phyloP scores from a whole-genome alignment of 2,888 invertebrate species.

The Ctena decussata region DNA sequence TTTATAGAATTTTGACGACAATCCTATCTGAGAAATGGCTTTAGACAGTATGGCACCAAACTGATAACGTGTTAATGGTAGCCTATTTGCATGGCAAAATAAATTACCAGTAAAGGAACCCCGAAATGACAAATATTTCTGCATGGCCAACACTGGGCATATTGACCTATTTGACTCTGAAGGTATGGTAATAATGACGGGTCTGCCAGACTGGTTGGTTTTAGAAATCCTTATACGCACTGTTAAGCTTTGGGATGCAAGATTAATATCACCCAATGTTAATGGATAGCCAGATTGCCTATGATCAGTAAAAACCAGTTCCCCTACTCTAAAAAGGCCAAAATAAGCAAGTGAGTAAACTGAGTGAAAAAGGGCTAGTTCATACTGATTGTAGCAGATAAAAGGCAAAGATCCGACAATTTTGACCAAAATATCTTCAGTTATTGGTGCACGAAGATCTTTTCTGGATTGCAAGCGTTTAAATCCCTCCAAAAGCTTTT shows the following conservation, averaged over 20 bases:
- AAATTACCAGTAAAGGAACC: neutral
- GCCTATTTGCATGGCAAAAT: slow-evolving; percentile 2
- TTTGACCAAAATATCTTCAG: neutral
- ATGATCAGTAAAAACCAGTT: slow-evolving; percentile 3
- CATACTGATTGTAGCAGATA: no score
- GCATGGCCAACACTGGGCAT: slow-evolving; percentile 12
- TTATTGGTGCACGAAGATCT: slow-evolving; percentile 18
- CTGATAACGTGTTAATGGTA: slow-evolving; percentile 6
- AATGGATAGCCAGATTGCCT: neutral
- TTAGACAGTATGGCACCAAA: slow-evolving; percentile 15
- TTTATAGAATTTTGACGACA: neutral
- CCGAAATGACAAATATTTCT: neutral
- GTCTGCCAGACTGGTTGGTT: slow-evolving; percentile 7
- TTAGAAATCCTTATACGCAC: slow-evolving; percentile 8
- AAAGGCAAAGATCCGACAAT: no score
- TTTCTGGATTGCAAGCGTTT: no score
- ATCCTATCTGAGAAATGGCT: neutral
- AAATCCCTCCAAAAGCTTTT: slow-evolving; percentile 10
- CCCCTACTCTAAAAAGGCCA: slow-evolving; percentile 19
- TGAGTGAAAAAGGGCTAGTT: neutral
- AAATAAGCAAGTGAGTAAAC: slow-evolving; percentile 15
- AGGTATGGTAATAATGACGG: neutral
- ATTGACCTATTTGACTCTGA: neutral
- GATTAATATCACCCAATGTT: neutral
- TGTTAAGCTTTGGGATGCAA: neutral